These are phyloP conservation scores for Ooceraea biroi DNA, from an alignment of 1,140 invertebrate species.

Conservation along the genomic window DNA sequence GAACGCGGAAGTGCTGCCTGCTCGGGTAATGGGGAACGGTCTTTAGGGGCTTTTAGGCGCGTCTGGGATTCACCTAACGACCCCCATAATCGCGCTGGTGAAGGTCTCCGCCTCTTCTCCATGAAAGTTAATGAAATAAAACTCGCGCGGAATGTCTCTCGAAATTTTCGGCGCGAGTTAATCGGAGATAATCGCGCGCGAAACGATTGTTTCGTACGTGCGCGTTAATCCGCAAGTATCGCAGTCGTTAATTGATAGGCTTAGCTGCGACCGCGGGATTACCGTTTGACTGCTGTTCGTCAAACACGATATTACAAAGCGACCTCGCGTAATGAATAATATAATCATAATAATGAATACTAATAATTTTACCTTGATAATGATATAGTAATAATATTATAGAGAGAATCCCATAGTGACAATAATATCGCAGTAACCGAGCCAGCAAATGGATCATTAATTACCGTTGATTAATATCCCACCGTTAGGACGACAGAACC, in stretches of 20 bases:
- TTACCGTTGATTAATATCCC: slow-evolving; percentile 31
- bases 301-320: slow-evolving; percentile 35
- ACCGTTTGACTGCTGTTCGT: neutral
- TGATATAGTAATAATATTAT: too few species aligned
- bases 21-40: slow-evolving; percentile 44
- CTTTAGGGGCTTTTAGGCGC: slow-evolving; percentile 23
- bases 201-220: slow-evolving; percentile 8
- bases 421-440: neutral
- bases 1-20: slow-evolving; percentile 35
- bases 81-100: slow-evolving; percentile 1
- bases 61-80: slow-evolving; percentile 53
- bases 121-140: slow-evolving; percentile 39
- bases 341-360: neutral
- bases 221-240: neutral
- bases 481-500: neutral
- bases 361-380: too few species aligned
- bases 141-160: neutral
- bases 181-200: slow-evolving; percentile 18
- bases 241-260: slow-evolving; percentile 41
- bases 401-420: neutral
- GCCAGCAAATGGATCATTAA: neutral
- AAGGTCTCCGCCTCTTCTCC: neutral
- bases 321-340: neutral
- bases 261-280: slow-evolving; percentile 34
- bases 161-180: neutral